Evolutionary conservation across 2,888 invertebrate genomes (phyloP).

Genomic region (Agriopis marginaria): DNA sequence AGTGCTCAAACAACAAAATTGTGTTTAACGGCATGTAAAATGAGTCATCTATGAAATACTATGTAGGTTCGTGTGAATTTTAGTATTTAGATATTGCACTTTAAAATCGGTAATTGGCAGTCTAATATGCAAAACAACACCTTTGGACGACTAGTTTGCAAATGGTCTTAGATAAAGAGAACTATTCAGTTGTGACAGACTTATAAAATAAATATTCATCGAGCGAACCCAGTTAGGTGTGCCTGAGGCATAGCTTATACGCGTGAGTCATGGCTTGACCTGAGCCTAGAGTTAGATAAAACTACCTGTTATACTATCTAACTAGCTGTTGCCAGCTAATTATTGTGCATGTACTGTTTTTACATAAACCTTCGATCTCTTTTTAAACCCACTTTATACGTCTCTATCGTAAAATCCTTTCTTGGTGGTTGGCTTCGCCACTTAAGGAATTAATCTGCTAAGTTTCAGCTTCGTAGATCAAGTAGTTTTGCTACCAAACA

Average conservation of each 20-base stretch:
- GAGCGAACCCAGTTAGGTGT: constrained; percentile 35
- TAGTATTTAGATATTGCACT: neutral
- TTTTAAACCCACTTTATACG: too few species aligned
- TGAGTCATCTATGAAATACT: too few species aligned
- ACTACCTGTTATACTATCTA: neutral
- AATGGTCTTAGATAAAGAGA: constrained; percentile 53
- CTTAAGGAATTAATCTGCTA: too few species aligned
- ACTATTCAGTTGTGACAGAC: constrained; percentile 50
- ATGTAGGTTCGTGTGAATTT: too few species aligned
- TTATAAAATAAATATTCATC: constrained; percentile 48
- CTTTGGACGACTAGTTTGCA: constrained; percentile 45
- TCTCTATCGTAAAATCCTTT: too few species aligned
- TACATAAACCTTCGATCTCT: neutral
- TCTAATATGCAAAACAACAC: constrained; percentile 49
- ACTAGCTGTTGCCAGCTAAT: neutral
- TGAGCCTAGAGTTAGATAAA: constrained; percentile 1
- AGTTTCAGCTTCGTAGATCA: too few species aligned
- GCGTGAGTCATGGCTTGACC: constrained; percentile 37
- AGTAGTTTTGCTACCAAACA: neutral
- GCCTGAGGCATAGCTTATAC: constrained; percentile 23
- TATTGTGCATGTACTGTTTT: neutral
- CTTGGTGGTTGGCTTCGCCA: too few species aligned
- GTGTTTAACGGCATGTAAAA: neutral
- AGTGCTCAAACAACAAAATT: neutral
- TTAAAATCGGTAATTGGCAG: constrained; percentile 10